Conservation (phyloP, 2,797 vertebrate species). For the Adrianichthys oophorus region DNA sequence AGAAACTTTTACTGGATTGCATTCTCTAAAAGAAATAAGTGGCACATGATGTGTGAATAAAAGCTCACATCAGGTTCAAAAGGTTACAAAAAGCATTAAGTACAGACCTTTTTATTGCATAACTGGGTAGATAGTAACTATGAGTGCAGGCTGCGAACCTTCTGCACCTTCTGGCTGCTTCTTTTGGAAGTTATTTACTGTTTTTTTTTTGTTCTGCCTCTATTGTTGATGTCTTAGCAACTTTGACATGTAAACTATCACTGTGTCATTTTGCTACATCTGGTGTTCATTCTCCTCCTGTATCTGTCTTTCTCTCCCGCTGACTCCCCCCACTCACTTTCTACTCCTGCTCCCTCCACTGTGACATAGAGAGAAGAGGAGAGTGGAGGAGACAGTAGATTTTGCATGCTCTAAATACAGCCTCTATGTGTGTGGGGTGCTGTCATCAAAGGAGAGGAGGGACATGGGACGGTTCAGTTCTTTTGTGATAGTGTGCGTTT, state of each 20-base stretch:
- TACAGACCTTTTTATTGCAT: constrained; percentile 34
- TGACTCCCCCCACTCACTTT: constrained; percentile 23
- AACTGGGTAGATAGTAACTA: constrained; percentile 19
- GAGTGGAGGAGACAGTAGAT: constrained; percentile 76
- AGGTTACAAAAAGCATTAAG: constrained; percentile 29
- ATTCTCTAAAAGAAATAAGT: constrained; percentile 15
- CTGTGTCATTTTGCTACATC: constrained; percentile 54
- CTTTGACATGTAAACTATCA: constrained; percentile 54
- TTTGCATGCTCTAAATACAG: constrained; percentile 83
- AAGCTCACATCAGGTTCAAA: constrained; percentile 29
- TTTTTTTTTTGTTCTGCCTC: constrained; percentile 39
- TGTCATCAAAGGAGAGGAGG: constrained; percentile 65
- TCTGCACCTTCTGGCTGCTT: constrained; percentile 40
- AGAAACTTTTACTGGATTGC: constrained; percentile 4
- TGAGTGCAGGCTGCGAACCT: constrained; percentile 28
- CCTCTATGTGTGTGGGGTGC: constrained; percentile 63
- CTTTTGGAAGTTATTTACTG: constrained; percentile 60
- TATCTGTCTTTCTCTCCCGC: constrained; percentile 21
- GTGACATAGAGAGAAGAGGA: constrained; percentile 51
- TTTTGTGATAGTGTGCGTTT: constrained; percentile 29
- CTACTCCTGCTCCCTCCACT: constrained; percentile 40
- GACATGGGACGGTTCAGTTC: constrained; percentile 57
- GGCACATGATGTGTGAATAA: constrained; percentile 9
- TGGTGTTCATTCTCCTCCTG: constrained; percentile 36
- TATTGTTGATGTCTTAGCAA: constrained; percentile 46